Percentiles rank a stretch among this genome's conserved stretches.
Conservation (phyloP, 2,797 vertebrate genomes). For the Microhierax caerulescens region DNA sequence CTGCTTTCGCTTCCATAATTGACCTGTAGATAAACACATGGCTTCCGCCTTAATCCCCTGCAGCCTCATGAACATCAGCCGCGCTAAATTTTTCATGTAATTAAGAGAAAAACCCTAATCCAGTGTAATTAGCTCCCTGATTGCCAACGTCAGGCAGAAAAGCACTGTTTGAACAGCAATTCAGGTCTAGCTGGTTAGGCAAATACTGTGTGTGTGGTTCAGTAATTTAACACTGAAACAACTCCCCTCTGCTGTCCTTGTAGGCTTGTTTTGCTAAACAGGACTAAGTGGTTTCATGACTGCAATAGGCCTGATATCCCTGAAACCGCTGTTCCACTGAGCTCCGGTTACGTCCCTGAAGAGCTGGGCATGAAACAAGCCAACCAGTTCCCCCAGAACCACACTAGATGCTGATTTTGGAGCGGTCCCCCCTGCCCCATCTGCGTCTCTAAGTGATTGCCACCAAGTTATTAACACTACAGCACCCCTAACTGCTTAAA, state of each 20-base stretch:
- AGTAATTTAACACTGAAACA: background rate
- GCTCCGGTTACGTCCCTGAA: background rate
- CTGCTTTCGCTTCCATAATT: background rate
- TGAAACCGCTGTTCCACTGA: background rate
- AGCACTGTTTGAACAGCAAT: conserved; percentile 76
- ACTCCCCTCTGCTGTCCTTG: background rate
- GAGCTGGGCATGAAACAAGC: background rate
- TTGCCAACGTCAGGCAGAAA: conserved; percentile 72
- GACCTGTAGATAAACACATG: conserved; percentile 53
- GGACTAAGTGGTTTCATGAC: background rate
- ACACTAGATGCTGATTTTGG: rapidly evolving
- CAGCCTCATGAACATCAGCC: conserved; percentile 66
- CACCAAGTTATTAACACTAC: background rate
- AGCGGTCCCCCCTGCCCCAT: background rate
- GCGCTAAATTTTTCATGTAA: conserved; percentile 76
- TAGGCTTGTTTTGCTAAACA: background rate
- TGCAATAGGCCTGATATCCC: background rate
- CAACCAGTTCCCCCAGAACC: background rate
- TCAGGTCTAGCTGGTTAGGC: conserved; percentile 70
- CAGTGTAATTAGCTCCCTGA: conserved; percentile 80
- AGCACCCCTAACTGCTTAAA: background rate
- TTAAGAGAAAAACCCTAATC: conserved; percentile 79
- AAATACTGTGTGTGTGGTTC: conserved; percentile 63
- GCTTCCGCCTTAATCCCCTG: conserved; percentile 61
- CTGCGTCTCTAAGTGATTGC: background rate